A percentile compares a stretch with the other conserved stretches of the same genome.
Evolutionary conservation across 1,140 invertebrate genomes (phyloP).

Genomic region (Helicoverpa zea): DNA sequence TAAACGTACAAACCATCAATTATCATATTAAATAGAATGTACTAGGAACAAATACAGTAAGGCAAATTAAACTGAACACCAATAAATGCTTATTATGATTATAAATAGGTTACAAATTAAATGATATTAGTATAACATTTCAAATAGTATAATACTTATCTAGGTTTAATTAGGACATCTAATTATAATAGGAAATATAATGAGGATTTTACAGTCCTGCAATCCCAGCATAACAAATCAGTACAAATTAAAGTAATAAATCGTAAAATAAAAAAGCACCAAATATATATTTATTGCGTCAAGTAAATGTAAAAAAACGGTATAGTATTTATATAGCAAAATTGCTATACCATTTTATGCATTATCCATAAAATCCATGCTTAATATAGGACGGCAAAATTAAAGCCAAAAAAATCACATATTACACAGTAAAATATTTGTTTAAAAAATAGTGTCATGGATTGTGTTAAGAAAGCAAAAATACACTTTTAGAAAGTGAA

Average conservation of each 20-base stretch:
- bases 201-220: no score
- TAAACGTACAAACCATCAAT: constrained; percentile 7
- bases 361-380: background rate
- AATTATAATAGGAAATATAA: background rate
- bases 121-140: background rate
- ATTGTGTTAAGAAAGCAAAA: background rate
- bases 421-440: background rate
- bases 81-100: constrained; percentile 17
- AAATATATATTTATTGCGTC: background rate
- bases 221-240: no score
- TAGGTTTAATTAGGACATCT: constrained; percentile 1
- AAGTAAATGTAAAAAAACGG: no score
- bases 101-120: constrained; percentile 1
- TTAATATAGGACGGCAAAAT: constrained; percentile 1
- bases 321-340: background rate
- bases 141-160: background rate
- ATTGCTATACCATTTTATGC: background rate
- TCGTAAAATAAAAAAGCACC: background rate
- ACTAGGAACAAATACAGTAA: constrained; percentile 33
- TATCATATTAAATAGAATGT: constrained; percentile 1
- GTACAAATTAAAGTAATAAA: no score
- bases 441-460: constrained; percentile 8
- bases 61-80: constrained; percentile 18
- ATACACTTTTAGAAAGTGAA: background rate
- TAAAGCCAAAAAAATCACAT: constrained; percentile 28